These are phyloP conservation scores for Cheilosia urbana DNA, from an alignment of 2,888 invertebrate genomes.

Conservation along the genomic window DNA sequence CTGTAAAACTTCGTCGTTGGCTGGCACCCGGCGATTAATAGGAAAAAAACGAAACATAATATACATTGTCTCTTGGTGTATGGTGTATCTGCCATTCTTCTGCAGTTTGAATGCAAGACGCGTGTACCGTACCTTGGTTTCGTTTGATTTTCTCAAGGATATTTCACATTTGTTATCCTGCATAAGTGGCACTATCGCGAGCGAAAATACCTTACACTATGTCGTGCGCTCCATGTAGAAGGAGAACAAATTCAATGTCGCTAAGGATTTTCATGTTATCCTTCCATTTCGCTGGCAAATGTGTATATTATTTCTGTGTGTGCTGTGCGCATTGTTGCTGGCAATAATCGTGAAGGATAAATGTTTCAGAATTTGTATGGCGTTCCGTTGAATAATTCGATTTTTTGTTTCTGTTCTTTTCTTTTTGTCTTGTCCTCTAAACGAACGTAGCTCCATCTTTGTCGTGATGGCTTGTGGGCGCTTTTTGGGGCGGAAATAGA, in stretches of 20 bases:
- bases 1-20: slow-evolving; percentile 13
- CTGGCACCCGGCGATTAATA: slow-evolving; percentile 9
- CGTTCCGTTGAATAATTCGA: slow-evolving; percentile 55
- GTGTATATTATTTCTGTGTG: slow-evolving; percentile 45
- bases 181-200: slow-evolving; percentile 34
- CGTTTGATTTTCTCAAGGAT: slow-evolving; percentile 66
- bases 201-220: slow-evolving; percentile 46
- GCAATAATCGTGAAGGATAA: slow-evolving; percentile 68
- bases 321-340: slow-evolving; percentile 30
- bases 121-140: slow-evolving; percentile 29
- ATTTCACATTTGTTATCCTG: slow-evolving; percentile 67
- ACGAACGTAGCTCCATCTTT: slow-evolving; percentile 11
- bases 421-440: slow-evolving; percentile 23
- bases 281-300: slow-evolving; percentile 44
- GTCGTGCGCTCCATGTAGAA: slow-evolving; percentile 27
- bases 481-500: slow-evolving; percentile 12
- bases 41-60: no score
- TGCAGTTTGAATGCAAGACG: slow-evolving; percentile 32
- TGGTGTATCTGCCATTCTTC: not conserved
- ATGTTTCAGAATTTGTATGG: slow-evolving; percentile 57
- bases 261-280: slow-evolving; percentile 70
- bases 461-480: not conserved
- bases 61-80: no score
- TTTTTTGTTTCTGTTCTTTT: slow-evolving; percentile 10
- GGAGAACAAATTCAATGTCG: slow-evolving; percentile 66